These are phyloP conservation scores for Selene dorsalis DNA, from an alignment of 2,797 vertebrate species.

Conservation along the genomic window DNA sequence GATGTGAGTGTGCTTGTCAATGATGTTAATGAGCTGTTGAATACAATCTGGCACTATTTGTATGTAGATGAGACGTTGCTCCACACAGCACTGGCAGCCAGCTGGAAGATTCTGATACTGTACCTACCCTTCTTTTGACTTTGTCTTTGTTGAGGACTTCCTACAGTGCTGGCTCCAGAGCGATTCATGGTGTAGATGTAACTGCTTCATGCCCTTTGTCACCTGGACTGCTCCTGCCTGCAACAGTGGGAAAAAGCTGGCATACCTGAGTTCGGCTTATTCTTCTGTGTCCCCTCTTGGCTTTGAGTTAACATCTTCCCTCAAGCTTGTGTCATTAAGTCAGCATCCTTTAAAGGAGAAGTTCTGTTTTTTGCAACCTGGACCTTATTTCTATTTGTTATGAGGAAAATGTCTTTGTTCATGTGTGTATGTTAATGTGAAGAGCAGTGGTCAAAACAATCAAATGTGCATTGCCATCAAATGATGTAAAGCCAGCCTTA, in stretches of 20 bases:
- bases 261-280: neutral
- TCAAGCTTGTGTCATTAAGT: neutral
- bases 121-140: conserved; percentile 20
- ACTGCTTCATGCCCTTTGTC: conserved; percentile 1
- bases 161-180: no score
- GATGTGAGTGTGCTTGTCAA: conserved; percentile 15
- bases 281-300: neutral
- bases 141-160: conserved; percentile 14
- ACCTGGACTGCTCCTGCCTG: conserved; percentile 9
- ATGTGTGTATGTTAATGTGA: neutral
- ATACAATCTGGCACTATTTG: conserved; percentile 42
- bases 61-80: conserved; percentile 19
- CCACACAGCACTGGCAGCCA: conserved; percentile 27
- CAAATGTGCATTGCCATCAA: neutral
- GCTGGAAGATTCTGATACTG: conserved; percentile 48
- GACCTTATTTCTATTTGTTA: no score
- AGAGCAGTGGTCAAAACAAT: neutral
- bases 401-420: neutral
- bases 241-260: neutral
- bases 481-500: neutral
- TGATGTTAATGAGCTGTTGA: conserved; percentile 57
- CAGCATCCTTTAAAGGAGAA: no score
- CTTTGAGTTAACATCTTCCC: neutral
- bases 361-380: no score
- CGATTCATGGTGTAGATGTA: neutral